Evolutionary conservation across 2,888 invertebrate species (phyloP), one percentile per base, ranked within the genome.

Genomic region (Buathra laborator): DNA sequence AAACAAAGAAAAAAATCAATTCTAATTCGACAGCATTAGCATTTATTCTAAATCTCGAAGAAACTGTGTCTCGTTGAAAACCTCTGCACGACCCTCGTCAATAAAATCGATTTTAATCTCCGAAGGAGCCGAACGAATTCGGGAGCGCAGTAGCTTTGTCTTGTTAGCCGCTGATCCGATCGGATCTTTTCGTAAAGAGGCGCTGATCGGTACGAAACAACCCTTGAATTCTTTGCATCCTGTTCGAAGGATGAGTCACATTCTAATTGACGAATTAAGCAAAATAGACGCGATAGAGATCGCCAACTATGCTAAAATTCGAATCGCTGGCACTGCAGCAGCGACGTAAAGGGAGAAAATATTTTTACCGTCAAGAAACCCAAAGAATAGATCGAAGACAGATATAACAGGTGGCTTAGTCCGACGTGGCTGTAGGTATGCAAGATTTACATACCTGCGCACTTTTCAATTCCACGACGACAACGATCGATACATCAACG

Each of bases 181-280:
- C 66, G n/a, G 56, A 53, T 79, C 75, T 53, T 10, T 43, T 24
- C 9, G 64, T 29, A 16, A 75, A 68, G 37, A 67, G 37, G 43
- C 64, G 29, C 46, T 32, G 43, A 24, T 19, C 10, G n/a, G 29
- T 14, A 29, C n/a, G 4, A 29, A 62, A 62, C 32, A 32, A 62
- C 32, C 29, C 59, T 62, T n/a, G 59, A 29, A 62, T 62, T 62
- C 59, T 67, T 71, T 3, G 59, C 10, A 68, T 59, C 56, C 67
- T 37, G n/a, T 29, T 51, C 56, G 71, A 76, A 32, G 29, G 74
- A 53, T 71, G 37, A 37, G 48, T 53, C 37, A 84, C 76, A 75
- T 76, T 62, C 74, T 81, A 83, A 86, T 79, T 81, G 78, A 70
- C 64, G 62, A 85, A 83, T 85, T 86, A 85, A 67, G 71, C 71